Evolutionary conservation across 2,113 vertebrate genomes (phyloP), one percentile per base, ranked within the genome.

Genomic region (Indri indri): DNA sequence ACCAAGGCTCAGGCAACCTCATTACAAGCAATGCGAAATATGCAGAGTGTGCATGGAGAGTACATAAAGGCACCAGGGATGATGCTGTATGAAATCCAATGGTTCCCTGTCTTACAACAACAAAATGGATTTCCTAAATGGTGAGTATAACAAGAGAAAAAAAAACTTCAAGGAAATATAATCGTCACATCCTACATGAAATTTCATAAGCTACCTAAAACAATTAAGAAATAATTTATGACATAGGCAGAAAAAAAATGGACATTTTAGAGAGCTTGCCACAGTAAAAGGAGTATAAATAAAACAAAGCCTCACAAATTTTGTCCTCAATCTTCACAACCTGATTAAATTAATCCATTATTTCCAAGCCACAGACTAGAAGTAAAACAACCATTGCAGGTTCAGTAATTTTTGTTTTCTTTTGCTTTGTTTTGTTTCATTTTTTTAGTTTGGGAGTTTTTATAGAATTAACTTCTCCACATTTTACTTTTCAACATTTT

Each of bases 1-100:
- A 99, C 98, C 99, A 91, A 40, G 98, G 99, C 99, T 98, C 99
- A 98, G 98, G 97, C 98, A 96, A 97, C 96, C 98, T 98, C 96
- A 89, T 97, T 98, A 97, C 93, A 83, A 97, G 96, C 97, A 68
- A 94, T 96, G 96, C 96, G 82, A 97, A 98, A 90, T 87, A 97
- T 1, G 6, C 90, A 59, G 95, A 83, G 94, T 95, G 96, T 98
- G 98, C 97, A 97, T 97, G 95, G 96, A 94, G 95, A 96, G 94
- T 93, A 95, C 98, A 98, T 88, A 98, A 98, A 98, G 98, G 97
- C 93, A 94, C 88, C 73, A 81, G 95, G 96, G 81, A 97, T 73
- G 81, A 81, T 96, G 95, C 91, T 96, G 88, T 96, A 91, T 95
- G 96, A 92, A 98, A 97, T 94, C 95, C 93, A 71, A 90, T 82